phyloP scores from a whole-genome alignment of 2,888 invertebrate species.

The Dicyrtomina minuta region DNA sequence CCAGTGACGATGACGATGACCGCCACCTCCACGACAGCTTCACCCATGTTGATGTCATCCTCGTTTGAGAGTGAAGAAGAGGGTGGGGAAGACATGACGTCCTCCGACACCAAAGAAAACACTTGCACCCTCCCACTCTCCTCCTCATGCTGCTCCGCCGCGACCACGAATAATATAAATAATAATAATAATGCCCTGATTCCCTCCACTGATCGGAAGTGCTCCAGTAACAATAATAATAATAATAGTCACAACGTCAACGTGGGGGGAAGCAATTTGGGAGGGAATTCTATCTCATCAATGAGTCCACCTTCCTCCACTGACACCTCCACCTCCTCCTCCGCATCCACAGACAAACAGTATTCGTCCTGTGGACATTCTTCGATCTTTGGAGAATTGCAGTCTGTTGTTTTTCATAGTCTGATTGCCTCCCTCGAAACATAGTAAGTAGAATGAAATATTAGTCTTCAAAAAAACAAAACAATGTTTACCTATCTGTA shows the following conservation, averaged over 20 bases:
- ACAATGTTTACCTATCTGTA: not conserved
- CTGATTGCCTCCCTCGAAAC: constrained; percentile 65
- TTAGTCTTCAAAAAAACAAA: constrained; percentile 18
- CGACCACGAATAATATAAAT: too few relatives aligned
- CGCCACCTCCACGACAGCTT: not conserved
- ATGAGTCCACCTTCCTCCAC: constrained; percentile 22
- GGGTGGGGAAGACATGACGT: constrained; percentile 25
- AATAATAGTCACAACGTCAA: not conserved
- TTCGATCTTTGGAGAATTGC: constrained; percentile 66
- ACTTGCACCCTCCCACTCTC: constrained; percentile 34
- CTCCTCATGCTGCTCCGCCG: constrained; percentile 24
- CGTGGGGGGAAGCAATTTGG: too few relatives aligned
- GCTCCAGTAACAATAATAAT: constrained; percentile 10
- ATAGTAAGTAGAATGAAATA: constrained; percentile 53
- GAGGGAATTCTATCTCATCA: not conserved
- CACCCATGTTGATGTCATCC: not conserved
- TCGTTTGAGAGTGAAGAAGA: too few relatives aligned
- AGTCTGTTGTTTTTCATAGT: constrained; percentile 64
- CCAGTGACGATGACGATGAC: not conserved
- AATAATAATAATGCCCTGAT: constrained; percentile 13
- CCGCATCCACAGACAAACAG: constrained; percentile 45
- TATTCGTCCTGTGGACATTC: constrained; percentile 65
- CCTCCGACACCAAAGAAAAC: constrained; percentile 47
- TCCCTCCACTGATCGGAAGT: constrained; percentile 29
- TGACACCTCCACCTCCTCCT: constrained; percentile 26